Evolutionary conservation across 2,797 vertebrate genomes (phyloP).

Genomic region (Neosalanx taihuensis): DNA sequence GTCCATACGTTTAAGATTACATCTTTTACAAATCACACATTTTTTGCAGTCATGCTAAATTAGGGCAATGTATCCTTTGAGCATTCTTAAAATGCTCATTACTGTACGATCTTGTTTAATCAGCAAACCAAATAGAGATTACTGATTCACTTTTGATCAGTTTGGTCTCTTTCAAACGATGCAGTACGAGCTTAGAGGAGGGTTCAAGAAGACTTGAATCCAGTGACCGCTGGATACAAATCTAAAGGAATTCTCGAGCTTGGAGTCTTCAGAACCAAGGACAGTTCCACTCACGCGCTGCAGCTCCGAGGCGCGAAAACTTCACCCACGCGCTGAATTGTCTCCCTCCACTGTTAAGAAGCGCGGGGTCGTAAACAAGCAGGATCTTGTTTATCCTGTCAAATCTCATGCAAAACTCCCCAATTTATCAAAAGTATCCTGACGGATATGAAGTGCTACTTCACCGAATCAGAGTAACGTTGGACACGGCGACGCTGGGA

Average conservation of each 20-base stretch:
- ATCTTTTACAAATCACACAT: no score
- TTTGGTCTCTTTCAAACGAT: not conserved
- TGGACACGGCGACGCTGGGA: conserved; percentile 42
- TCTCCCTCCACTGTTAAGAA: not conserved
- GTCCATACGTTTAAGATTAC: no score
- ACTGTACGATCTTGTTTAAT: not conserved
- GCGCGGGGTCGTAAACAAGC: conserved; percentile 8
- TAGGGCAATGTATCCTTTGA: no score
- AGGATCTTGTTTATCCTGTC: conserved; percentile 4
- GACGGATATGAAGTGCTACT: conserved; percentile 46
- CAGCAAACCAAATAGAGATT: no score
- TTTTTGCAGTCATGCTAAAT: no score
- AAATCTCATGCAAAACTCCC: not conserved
- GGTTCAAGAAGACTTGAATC: conserved; percentile 41
- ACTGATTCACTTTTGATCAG: no score
- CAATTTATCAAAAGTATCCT: conserved; percentile 12
- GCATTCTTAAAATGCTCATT: no score
- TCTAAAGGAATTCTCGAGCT: conserved; percentile 47
- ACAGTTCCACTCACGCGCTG: conserved; percentile 61
- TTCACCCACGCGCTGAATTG: conserved; percentile 30
- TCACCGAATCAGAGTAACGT: conserved; percentile 17
- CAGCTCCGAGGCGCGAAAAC: conserved; percentile 50
- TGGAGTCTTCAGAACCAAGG: conserved; percentile 63
- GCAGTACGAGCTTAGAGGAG: conserved; percentile 22
- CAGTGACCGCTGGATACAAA: conserved; percentile 28